phyloP scores from a whole-genome alignment of 1,140 invertebrate species.

The Macrocentrus cingulum region DNA sequence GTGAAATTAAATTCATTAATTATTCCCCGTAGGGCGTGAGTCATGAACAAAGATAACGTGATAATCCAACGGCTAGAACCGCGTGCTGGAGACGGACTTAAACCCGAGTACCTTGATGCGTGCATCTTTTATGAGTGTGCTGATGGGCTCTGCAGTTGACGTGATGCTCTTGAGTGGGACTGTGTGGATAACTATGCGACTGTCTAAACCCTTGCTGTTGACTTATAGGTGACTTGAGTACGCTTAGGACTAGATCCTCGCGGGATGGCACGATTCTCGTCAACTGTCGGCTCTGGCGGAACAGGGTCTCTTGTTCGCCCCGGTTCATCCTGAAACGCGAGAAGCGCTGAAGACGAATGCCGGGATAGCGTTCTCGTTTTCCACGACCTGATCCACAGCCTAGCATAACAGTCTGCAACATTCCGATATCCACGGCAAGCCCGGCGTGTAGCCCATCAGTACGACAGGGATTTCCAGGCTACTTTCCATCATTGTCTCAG shows the following conservation, averaged over 20 bases:
- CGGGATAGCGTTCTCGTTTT: constrained; percentile 45
- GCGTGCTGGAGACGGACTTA: neutral
- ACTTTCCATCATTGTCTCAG: constrained; percentile 3
- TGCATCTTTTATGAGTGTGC: constrained; percentile 42
- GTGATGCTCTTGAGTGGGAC: constrained; percentile 25
- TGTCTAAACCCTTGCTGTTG: constrained; percentile 35
- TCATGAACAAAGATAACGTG: too few relatives aligned
- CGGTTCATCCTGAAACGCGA: constrained; percentile 62
- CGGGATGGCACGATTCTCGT: constrained; percentile 47
- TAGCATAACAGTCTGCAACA: constrained; percentile 49
- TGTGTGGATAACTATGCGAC: constrained; percentile 31
- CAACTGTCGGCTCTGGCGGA: constrained; percentile 64
- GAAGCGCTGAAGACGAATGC: constrained; percentile 39
- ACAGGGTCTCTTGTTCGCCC: constrained; percentile 65
- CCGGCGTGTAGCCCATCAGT: neutral
- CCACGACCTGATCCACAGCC: constrained; percentile 42
- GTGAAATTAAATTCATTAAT: too few relatives aligned
- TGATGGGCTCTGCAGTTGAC: constrained; percentile 44
- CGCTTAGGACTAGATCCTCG: constrained; percentile 64
- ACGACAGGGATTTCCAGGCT: constrained; percentile 18
- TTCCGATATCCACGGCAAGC: constrained; percentile 33
- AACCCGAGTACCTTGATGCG: constrained; percentile 40
- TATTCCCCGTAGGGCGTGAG: too few relatives aligned
- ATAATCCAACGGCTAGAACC: too few relatives aligned
- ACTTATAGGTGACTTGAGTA: constrained; percentile 62